Base-by-base conservation (phyloP, 2,797 vertebrate species). In the Carduelis carduelis region DNA sequence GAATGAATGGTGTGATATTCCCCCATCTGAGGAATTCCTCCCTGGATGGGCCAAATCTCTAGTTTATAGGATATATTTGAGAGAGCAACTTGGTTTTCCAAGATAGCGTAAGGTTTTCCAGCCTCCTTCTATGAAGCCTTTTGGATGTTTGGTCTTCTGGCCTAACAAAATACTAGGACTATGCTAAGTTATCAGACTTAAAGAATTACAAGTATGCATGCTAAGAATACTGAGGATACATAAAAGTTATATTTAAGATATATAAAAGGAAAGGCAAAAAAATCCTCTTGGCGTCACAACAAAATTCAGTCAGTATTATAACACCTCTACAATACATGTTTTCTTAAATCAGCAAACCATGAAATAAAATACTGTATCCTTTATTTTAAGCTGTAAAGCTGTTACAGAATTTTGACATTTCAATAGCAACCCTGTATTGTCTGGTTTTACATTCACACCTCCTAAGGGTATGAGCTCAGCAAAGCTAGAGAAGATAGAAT, bases 391-490 rank as follows among this genome's bases (percentile, higher is more conserved):
- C 46, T 74, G 34, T 66, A 82, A 86, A 89, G 56, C 70, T 91
- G 70, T 72, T 76, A 66, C 32, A 89, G 77, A 81, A 83, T 78
- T 72, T 71, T 83, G 76, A 76, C 35, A 79, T 84, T 90, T 94
- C 74, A 79, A 59, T 64, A 90, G 34, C 52, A 79, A 27, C 13
- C 27, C 53, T 63, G 18, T 47, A 66, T 87, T 91, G 63, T 84
- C 76, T 11, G 2, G 35, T 28, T 70, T 91, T 89, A 59, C 57
- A 69, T 78, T 83, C 69, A 69, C 37, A 78, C n/a, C 22, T 81
- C 82, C 74, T 79, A 83, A 72, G 65, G 61, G 32, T 55, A 75
- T 24, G 32, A 83, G 34, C 26, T 71, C 69, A 83, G 47, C 39
- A 46, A 91, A 90, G 63, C 76, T 52, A 76, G 50, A 91, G 46